Base-by-base conservation (phyloP, 1,140 invertebrate genomes). In the Proctacanthus coquilletti region DNA sequence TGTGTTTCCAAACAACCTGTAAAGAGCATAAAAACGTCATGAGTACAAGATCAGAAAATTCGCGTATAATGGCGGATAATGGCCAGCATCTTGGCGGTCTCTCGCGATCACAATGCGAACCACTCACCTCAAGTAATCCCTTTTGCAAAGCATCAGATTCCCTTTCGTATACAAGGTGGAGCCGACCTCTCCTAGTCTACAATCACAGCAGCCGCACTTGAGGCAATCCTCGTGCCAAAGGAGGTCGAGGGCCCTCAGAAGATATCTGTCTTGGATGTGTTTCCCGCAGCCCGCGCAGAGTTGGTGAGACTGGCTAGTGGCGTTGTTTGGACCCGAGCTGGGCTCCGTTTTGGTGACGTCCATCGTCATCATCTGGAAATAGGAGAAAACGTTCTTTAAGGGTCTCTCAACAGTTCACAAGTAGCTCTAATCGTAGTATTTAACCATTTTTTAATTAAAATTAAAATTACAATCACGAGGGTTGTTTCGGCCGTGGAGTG, bases 141-240 rank as follows among this genome's bases (percentile, higher is more conserved):
- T 74, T 65, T 91, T 86, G 74, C 93, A 98, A n/a, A 98, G 72
- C 51, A 96, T 88, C 21, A 97, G 74, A 61, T 97, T 95, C 27
- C 89, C 92, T 62, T 92, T 92, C 21, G 87, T 89, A 64, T 92
- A 97, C 5, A 97, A 74, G 2, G 89, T 93, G 30, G 89, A 93
- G 18, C 93, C 92, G n/a, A 97, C 89, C 63, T 97, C 93, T 10
- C 92, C 93, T 30, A 98, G 72, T 33, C 92, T 71, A 64, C 91
- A 96, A 62, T 96, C 88, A 65, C 92, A 97, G 65, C 91, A 95
- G 39, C 87, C 86, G 60, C 93, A 96, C 63, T 96, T 96, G 6
- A 98, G 73, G 62, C 93, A 98, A 64, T 96, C 92, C 64, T 97
- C 93, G 63, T 97, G 93, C 92, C 93, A 98, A 51, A 84, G 80